Conservation (phyloP, 2,113 vertebrate genomes). For the Sorex araneus region DNA sequence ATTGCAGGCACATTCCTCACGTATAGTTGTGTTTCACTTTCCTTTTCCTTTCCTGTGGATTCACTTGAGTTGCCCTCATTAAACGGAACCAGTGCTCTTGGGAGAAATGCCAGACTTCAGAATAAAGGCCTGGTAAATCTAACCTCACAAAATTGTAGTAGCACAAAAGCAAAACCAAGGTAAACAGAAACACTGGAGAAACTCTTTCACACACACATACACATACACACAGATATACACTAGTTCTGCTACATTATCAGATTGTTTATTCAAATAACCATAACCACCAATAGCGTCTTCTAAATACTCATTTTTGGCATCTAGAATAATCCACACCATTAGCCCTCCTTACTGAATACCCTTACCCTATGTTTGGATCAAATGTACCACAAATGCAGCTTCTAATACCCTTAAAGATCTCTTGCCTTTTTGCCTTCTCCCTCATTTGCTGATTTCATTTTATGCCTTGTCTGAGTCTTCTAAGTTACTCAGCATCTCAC, state of each 20-base stretch:
- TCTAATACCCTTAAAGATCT: neutral
- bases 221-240: neutral
- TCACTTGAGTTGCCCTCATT: slow-evolving; percentile 62
- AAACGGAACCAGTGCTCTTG: neutral
- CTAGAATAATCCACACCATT: no score
- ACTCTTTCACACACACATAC: no score
- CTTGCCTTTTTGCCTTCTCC: neutral
- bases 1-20: neutral
- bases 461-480: neutral
- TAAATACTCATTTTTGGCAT: neutral
- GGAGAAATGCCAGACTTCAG: slow-evolving; percentile 64
- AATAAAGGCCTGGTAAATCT: slow-evolving; percentile 24
- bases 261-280: neutral
- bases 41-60: slow-evolving; percentile 51
- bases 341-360: neutral
- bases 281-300: neutral
- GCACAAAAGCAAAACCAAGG: neutral
- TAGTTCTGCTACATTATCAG: neutral
- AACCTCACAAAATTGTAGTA: neutral
- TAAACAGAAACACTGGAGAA: neutral
- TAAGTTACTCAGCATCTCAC: neutral
- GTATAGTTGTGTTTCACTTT: slow-evolving; percentile 25
- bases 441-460: neutral
- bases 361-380: neutral
- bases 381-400: no score